phyloP scores from a whole-genome alignment of 2,113 vertebrate genomes.

The Gallinago undulata region DNA sequence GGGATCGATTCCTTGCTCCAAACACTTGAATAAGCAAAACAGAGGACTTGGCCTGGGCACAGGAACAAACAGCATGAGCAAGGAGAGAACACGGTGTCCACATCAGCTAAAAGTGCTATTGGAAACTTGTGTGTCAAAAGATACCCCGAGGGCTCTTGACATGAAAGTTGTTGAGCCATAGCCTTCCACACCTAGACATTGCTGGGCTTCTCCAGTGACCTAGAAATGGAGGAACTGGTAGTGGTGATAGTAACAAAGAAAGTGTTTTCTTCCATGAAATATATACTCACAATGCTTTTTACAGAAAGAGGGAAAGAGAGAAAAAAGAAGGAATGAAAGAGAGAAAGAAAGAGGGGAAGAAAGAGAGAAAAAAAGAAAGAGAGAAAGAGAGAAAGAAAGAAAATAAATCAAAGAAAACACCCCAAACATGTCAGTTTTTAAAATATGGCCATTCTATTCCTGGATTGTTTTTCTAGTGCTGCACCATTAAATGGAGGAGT shows the following conservation, averaged over 20 bases:
- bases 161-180: neutral
- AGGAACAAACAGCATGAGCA: slow-evolving; percentile 6
- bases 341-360: neutral
- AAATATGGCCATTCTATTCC: slow-evolving; percentile 6
- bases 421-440: neutral
- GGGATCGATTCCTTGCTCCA: neutral
- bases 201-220: neutral
- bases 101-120: neutral
- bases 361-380: too few relatives aligned
- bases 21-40: neutral
- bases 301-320: neutral
- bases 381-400: neutral
- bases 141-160: neutral
- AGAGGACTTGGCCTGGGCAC: neutral
- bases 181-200: neutral
- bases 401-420: neutral
- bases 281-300: neutral
- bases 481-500: neutral
- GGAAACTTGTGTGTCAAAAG: neutral
- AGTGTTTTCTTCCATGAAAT: neutral
- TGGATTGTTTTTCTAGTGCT: slow-evolving; percentile 34
- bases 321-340: too few relatives aligned
- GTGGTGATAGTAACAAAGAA: neutral
- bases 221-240: neutral
- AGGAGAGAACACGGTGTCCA: neutral